Conservation (phyloP, 2,888 invertebrate species). For the Vanessa cardui region DNA sequence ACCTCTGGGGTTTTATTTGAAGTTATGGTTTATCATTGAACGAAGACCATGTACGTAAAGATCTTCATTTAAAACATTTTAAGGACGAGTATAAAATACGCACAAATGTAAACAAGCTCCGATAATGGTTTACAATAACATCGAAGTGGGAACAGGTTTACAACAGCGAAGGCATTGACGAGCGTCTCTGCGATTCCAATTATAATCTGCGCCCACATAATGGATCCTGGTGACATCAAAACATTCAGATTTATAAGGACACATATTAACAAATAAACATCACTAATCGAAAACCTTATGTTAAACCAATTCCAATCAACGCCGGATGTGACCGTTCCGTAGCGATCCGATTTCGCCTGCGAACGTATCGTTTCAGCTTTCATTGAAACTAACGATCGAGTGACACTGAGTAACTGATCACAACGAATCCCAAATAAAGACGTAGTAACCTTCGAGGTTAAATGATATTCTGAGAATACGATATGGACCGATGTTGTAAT, state of each 20-base stretch:
- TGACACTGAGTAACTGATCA: neutral
- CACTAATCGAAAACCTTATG: neutral
- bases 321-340: neutral
- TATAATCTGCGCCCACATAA: neutral
- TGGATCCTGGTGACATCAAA: neutral
- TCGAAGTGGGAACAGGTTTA: neutral
- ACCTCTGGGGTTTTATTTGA: neutral
- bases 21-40: neutral
- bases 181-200: neutral
- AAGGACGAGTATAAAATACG: conserved; percentile 4
- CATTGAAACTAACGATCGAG: neutral
- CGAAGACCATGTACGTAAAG: neutral
- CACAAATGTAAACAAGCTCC: conserved; percentile 8
- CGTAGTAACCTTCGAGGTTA: neutral
- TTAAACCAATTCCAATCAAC: neutral
- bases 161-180: neutral
- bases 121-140: conserved; percentile 6
- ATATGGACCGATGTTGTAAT: neutral
- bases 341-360: neutral
- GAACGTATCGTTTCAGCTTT: neutral
- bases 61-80: no score
- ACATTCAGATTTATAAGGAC: conserved; percentile 14
- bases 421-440: neutral
- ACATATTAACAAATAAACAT: conserved; percentile 1
- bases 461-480: neutral